phyloP scores from a whole-genome alignment of 2,888 invertebrate genomes.

The Cylindroiulus punctatus region DNA sequence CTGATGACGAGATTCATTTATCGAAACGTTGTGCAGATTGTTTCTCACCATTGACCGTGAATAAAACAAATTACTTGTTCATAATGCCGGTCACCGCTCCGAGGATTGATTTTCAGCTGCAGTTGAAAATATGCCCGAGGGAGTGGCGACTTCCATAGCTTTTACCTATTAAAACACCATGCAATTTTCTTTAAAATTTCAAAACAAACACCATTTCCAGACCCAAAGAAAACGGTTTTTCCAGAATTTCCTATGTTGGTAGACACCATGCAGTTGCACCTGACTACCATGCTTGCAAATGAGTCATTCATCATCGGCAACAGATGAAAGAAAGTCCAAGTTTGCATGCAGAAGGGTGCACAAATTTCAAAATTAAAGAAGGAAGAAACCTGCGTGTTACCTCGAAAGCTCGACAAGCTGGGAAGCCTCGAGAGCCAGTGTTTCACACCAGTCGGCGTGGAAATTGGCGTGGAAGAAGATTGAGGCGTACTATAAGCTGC shows the following conservation, averaged over 20 bases:
- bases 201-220: background rate
- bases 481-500: background rate
- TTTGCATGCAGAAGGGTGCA: background rate
- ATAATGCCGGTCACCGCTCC: too few species aligned
- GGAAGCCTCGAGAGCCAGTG: slow-evolving; percentile 56
- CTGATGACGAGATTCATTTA: too few species aligned
- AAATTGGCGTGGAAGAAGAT: slow-evolving; percentile 1
- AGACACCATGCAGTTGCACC: slow-evolving; percentile 11
- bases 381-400: slow-evolving; percentile 44
- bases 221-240: background rate
- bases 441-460: slow-evolving; percentile 54
- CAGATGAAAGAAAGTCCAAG: background rate
- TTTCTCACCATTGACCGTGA: too few species aligned
- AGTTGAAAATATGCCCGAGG: background rate
- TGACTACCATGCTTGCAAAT: background rate
- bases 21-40: too few species aligned
- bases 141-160: background rate
- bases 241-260: background rate
- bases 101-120: too few species aligned
- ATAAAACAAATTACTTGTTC: too few species aligned
- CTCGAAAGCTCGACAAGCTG: slow-evolving; percentile 57
- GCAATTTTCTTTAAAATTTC: background rate
- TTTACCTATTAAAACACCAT: background rate
- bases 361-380: background rate
- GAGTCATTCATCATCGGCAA: background rate